phyloP scores from a whole-genome alignment of 2,888 invertebrate genomes.

The Phanerotoma sp. region DNA sequence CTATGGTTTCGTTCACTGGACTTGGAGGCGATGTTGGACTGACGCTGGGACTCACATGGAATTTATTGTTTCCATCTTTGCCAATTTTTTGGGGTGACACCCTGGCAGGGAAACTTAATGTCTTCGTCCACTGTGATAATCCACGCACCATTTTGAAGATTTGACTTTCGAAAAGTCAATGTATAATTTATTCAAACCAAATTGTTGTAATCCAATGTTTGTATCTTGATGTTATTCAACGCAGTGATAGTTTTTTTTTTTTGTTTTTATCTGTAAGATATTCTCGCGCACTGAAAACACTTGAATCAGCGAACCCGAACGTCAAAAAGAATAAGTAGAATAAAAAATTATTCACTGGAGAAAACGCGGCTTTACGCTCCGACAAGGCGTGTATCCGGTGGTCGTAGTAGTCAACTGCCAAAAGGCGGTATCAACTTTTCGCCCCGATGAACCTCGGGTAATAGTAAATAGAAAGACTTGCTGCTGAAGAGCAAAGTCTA shows the following conservation, averaged over 20 bases:
- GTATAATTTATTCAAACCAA: neutral
- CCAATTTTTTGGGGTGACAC: slow-evolving; percentile 78
- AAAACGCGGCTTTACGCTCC: slow-evolving; percentile 25
- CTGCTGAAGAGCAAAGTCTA: neutral
- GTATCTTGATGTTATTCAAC: neutral
- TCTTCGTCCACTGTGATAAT: slow-evolving; percentile 88
- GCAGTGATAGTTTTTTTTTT: too few relatives aligned
- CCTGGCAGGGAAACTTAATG: slow-evolving; percentile 84
- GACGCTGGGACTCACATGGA: slow-evolving; percentile 60
- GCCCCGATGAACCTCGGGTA: neutral
- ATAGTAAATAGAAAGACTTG: neutral
- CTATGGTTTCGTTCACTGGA: slow-evolving; percentile 50
- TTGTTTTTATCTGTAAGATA: neutral
- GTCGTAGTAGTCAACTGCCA: neutral
- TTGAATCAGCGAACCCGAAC: slow-evolving; percentile 19
- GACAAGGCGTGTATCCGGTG: slow-evolving; percentile 26
- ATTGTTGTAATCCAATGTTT: too few relatives aligned
- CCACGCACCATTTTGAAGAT: slow-evolving; percentile 75
- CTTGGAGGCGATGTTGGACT: slow-evolving; percentile 56
- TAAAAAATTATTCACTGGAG: slow-evolving; percentile 5
- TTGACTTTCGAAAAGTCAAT: neutral
- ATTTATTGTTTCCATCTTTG: slow-evolving; percentile 62
- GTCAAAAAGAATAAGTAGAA: neutral
- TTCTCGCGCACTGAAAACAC: neutral
- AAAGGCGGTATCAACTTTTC: neutral